Base-by-base conservation (phyloP, 1,140 invertebrate species). In the Colletes gigas region DNA sequence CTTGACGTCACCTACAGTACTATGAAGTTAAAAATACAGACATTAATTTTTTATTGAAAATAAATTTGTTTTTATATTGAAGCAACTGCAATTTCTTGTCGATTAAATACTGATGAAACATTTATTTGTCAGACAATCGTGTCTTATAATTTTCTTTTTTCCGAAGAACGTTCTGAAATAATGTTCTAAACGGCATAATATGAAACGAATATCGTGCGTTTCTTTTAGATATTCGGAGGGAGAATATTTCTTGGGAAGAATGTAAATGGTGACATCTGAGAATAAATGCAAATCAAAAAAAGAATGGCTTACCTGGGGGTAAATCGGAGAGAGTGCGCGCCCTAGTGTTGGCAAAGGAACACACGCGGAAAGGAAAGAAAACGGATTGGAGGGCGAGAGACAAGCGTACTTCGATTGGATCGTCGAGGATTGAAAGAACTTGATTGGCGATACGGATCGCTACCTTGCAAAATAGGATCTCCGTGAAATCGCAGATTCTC, bases 381-480 rank as follows among this genome's bases (percentile, higher is more conserved):
- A 47, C 14, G 44, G 47, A 63, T 30, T 30, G 30, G 47, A 3
- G 19, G 14, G 30, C 14, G 39, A 44, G 52, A 73, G 68, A 73
- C 69, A 44, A 57, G 83, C 68, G 52, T 4, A 55, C 52, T 80
- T 54, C 70, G 72, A 84, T 85, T 78, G 84, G 59, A 74, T 81
- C 72, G 82, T 63, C 57, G 66, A 63, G 65, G 17, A 78, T 57
- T 82, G 84, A 85, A 85, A 85, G 54, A 72, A 82, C 78, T 85
- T 82, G 84, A 82, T 85, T 78, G 79, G 65, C 62, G 83, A 85
- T 82, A 82, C 83, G 78, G 78, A 81, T 85, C 83, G 72, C 68
- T 81, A 60, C 72, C 68, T 81, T 69, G 62, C 72, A 50, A 84
- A 84, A 84, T 76, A 84, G 69, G 77, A 85, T 85, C 72, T 75